These are phyloP conservation scores for Graptemys geographica DNA, from an alignment of 2,797 vertebrate species.

Conservation along the genomic window DNA sequence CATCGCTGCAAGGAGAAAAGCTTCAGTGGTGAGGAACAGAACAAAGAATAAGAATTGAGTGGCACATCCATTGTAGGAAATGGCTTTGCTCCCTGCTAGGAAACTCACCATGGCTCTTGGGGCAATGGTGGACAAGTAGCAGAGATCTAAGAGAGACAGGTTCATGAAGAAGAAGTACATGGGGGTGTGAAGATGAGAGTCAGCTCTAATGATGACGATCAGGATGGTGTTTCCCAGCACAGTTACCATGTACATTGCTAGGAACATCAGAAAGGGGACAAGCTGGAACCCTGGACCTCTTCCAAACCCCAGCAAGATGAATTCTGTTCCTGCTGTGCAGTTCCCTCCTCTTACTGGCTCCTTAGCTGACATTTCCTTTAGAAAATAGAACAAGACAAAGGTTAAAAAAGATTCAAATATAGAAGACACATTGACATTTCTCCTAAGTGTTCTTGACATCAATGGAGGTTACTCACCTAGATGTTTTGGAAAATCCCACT, in stretches of 20 bases:
- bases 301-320: conserved; percentile 23
- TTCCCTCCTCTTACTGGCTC: neutral
- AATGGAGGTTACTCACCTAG: too few relatives aligned
- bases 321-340: neutral
- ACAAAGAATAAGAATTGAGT: conserved; percentile 53
- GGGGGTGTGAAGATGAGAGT: conserved; percentile 33
- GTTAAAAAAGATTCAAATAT: too few relatives aligned
- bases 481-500: too few relatives aligned
- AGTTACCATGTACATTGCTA: neutral
- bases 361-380: neutral
- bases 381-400: too few relatives aligned
- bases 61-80: conserved; percentile 47
- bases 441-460: too few relatives aligned
- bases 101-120: conserved; percentile 49
- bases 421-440: too few relatives aligned
- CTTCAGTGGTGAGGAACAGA: neutral
- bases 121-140: conserved; percentile 31
- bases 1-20: conserved; percentile 50
- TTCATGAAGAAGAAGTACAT: conserved; percentile 41
- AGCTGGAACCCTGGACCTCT: neutral
- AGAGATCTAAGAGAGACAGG: conserved; percentile 46
- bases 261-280: conserved; percentile 41
- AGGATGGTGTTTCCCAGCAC: conserved; percentile 54
- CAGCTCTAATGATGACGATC: neutral
- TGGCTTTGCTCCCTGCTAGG: conserved; percentile 5